Evolutionary conservation across 2,888 invertebrate species (phyloP).

Genomic region (Lagria hirta): DNA sequence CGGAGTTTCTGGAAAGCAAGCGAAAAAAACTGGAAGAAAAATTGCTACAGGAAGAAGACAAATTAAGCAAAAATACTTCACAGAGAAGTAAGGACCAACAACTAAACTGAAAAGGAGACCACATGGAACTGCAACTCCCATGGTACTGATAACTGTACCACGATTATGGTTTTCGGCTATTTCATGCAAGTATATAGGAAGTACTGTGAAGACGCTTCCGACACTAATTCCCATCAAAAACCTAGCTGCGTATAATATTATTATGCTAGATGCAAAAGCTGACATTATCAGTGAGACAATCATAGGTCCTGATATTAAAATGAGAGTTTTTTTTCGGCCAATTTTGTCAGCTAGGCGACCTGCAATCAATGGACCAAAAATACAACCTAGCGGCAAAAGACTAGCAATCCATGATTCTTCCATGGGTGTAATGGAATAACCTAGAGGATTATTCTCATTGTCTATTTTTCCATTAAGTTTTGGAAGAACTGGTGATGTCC

Average conservation of each 20-base stretch:
- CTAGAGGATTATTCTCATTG: slow-evolving; percentile 34
- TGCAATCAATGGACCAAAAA: slow-evolving; percentile 35
- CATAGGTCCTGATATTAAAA: slow-evolving; percentile 65
- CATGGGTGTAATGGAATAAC: slow-evolving; percentile 28
- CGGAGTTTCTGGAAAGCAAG: slow-evolving; percentile 40
- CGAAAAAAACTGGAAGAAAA: slow-evolving; percentile 31
- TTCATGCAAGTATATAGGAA: slow-evolving; percentile 85
- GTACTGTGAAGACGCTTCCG: slow-evolving; percentile 69
- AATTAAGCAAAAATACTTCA: slow-evolving; percentile 34
- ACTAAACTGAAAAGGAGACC: slow-evolving; percentile 29
- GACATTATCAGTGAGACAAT: slow-evolving; percentile 52
- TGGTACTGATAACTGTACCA: slow-evolving; percentile 57
- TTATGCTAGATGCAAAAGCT: slow-evolving; percentile 32
- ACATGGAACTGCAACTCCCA: background rate
- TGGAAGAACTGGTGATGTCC: slow-evolving; percentile 40
- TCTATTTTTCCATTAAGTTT: slow-evolving; percentile 27
- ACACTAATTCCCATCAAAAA: slow-evolving; percentile 65
- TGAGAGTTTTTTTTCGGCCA: slow-evolving; percentile 68
- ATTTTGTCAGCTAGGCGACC: slow-evolving; percentile 32
- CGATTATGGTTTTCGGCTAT: slow-evolving; percentile 77
- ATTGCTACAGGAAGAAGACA: slow-evolving; percentile 32
- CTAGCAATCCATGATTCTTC: slow-evolving; percentile 40
- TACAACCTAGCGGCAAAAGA: slow-evolving; percentile 35
- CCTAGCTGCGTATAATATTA: slow-evolving; percentile 57
- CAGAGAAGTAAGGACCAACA: slow-evolving; percentile 35